Percentiles rank a stretch among this genome's conserved stretches.
phyloP scores from a whole-genome alignment of 1,140 invertebrate species.

The Drosophila paulistorum region DNA sequence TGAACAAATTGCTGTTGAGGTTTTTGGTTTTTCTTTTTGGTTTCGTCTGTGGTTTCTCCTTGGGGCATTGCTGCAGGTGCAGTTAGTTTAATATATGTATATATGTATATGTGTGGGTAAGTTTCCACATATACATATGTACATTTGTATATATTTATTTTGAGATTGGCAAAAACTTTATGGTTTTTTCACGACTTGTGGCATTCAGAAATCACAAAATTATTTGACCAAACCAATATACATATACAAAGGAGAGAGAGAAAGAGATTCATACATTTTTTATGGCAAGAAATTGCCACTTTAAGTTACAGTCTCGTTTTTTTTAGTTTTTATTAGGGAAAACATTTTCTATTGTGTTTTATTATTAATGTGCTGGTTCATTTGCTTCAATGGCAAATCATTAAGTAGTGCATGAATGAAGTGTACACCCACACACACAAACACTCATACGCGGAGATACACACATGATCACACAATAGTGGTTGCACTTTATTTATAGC shows the following conservation, averaged over 20 bases:
- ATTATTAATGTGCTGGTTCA: not conserved
- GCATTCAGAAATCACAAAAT: conserved; percentile 17
- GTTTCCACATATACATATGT: not conserved
- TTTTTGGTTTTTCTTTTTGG: not conserved
- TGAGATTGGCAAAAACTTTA: not conserved
- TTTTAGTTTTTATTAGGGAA: not conserved
- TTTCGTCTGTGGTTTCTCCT: not conserved
- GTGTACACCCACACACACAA: not conserved
- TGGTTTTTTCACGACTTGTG: not conserved
- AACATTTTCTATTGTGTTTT: not conserved
- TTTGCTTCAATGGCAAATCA: conserved; percentile 3
- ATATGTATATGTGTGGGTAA: not conserved
- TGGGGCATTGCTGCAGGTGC: not conserved
- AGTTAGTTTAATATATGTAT: not conserved
- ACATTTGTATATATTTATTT: not conserved
- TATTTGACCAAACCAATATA: not conserved
- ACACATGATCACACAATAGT: not conserved
- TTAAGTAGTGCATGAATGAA: conserved; percentile 5
- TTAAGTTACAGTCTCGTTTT: not conserved
- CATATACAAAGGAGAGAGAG: no score
- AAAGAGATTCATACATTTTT: no score
- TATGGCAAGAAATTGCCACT: not conserved
- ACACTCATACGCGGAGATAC: not conserved
- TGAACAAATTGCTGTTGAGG: conserved; percentile 14
- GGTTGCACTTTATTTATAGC: conserved; percentile 62